phyloP scores from a whole-genome alignment of 2,888 invertebrate species.

The Prosopocoilus inquinatus region DNA sequence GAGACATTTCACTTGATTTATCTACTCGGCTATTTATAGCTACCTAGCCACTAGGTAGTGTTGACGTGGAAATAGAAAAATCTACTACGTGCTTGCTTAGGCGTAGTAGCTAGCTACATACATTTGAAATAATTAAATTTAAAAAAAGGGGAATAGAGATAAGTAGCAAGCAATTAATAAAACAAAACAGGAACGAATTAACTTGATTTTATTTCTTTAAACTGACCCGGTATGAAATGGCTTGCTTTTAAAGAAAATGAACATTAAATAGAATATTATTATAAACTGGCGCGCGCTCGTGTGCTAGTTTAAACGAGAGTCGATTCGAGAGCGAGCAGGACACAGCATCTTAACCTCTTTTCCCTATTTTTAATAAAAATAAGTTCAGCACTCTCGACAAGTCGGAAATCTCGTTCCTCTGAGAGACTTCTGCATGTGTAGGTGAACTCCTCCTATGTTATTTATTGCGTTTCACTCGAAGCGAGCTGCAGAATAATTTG shows the following conservation, averaged over 20 bases:
- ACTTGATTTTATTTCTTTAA: too few species aligned
- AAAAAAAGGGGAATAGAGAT: too few species aligned
- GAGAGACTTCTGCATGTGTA: constrained; percentile 26
- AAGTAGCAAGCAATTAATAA: too few species aligned
- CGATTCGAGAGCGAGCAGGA: constrained; percentile 15
- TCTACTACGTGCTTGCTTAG: too few species aligned
- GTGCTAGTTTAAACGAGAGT: constrained; percentile 12
- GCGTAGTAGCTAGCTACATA: too few species aligned
- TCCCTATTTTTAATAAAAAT: constrained; percentile 6
- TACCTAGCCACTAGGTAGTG: too few species aligned
- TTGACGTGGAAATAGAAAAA: too few species aligned
- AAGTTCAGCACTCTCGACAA: constrained; percentile 26
- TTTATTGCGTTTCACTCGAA: constrained; percentile 21
- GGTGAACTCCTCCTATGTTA: constrained; percentile 27
- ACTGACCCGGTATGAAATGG: constrained; percentile 17
- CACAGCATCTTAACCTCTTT: constrained; percentile 23
- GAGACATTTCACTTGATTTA: constrained; percentile 17
- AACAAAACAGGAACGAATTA: too few species aligned
- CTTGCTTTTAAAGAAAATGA: constrained; percentile 17
- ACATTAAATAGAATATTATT: constrained; percentile 18
- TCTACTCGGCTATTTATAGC: background rate
- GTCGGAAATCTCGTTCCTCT: constrained; percentile 21
- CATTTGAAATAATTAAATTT: too few species aligned
- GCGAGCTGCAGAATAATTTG: constrained; percentile 9
- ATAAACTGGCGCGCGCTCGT: constrained; percentile 15